These are phyloP conservation scores for Phocoena phocoena DNA, from an alignment of 2,113 vertebrate genomes.

Conservation along the genomic window DNA sequence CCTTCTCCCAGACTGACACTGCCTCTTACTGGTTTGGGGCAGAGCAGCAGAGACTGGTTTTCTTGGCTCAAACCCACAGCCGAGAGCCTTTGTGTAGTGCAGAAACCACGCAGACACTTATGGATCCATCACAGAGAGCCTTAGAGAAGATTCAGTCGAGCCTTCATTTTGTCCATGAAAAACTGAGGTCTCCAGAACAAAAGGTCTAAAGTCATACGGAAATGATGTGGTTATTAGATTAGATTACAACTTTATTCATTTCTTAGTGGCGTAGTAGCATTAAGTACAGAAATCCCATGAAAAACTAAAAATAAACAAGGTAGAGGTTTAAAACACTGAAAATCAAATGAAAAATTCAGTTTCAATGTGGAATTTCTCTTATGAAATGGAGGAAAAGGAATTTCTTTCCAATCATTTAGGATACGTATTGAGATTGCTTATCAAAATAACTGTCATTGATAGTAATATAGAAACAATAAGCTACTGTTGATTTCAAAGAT, in stretches of 20 bases:
- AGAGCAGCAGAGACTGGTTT: not conserved
- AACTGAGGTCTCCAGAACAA: not conserved
- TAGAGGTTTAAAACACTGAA: constrained; percentile 1
- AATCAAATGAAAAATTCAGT: not conserved
- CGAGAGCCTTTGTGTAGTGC: not conserved
- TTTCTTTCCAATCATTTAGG: not conserved
- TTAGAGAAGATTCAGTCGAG: not conserved
- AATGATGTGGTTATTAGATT: not conserved
- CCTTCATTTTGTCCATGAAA: not conserved
- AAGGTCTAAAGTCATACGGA: not conserved
- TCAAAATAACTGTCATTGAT: not conserved
- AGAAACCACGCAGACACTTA: not conserved
- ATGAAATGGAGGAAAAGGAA: not conserved
- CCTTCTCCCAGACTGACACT: not conserved
- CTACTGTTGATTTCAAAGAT: not conserved
- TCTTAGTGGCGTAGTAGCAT: constrained; percentile 56
- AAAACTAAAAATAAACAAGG: constrained; percentile 70
- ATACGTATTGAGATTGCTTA: not conserved
- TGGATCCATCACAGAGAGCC: not conserved
- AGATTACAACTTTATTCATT: constrained; percentile 56
- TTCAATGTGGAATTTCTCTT: not conserved
- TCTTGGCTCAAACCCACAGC: not conserved
- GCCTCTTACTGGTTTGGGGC: not conserved
- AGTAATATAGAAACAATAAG: not conserved
- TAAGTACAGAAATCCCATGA: constrained; percentile 62